phyloP scores from a whole-genome alignment of 2,888 invertebrate species.

The Cantharis rustica region DNA sequence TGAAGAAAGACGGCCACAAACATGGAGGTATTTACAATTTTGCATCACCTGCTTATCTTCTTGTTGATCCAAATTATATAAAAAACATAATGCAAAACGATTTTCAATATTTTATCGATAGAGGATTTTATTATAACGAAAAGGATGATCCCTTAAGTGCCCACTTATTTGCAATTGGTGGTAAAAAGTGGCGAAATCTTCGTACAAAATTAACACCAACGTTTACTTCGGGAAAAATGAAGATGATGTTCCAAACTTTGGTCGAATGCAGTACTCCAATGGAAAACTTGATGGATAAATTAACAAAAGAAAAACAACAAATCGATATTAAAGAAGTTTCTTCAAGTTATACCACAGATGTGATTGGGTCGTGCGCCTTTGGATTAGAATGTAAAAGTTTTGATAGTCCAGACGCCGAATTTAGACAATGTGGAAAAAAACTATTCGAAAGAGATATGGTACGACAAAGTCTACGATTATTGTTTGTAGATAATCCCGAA shows the following conservation, averaged over 20 bases:
- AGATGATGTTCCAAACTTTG: slow-evolving; percentile 55
- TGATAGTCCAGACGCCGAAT: background rate
- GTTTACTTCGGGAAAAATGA: slow-evolving; percentile 58
- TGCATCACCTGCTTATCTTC: background rate
- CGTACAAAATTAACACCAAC: slow-evolving; percentile 58
- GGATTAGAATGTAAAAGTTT: slow-evolving; percentile 8
- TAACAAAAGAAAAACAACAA: background rate
- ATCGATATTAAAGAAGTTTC: background rate
- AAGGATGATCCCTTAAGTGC: slow-evolving; percentile 52
- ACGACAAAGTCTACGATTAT: background rate
- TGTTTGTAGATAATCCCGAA: slow-evolving; percentile 9
- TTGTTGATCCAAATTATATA: slow-evolving; percentile 38
- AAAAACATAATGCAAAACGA: slow-evolving; percentile 53
- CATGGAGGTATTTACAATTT: slow-evolving; percentile 22
- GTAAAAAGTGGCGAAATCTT: slow-evolving; percentile 57
- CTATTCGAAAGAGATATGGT: background rate
- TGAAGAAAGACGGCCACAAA: slow-evolving; percentile 26
- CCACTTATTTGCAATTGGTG: slow-evolving; percentile 50
- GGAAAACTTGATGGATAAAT: background rate
- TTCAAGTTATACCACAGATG: background rate
- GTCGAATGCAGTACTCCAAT: slow-evolving; percentile 39
- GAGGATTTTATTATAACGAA: slow-evolving; percentile 51
- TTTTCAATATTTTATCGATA: slow-evolving; percentile 54
- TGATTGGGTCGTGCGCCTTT: slow-evolving; percentile 2
- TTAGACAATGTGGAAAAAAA: background rate